Evolutionary conservation across 2,797 vertebrate genomes (phyloP), one percentile per base, ranked within the genome.

Genomic region (Sebastes itinus): DNA sequence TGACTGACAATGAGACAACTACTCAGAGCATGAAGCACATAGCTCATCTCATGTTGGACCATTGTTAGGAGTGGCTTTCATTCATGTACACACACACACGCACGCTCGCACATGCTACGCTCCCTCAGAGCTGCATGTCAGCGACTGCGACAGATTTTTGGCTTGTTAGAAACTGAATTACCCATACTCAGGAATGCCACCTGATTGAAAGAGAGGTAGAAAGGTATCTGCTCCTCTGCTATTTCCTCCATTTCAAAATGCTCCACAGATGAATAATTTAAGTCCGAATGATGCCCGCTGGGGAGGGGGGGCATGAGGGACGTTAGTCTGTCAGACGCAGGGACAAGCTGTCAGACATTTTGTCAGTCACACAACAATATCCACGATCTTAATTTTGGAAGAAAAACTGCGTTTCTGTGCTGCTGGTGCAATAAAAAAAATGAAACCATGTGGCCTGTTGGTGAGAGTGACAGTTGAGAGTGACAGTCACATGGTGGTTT

Each of bases 1-100:
- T 89, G 91, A 92, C 88, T 91, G 91, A 93, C 91, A 91, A 87
- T 70, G 91, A 91, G 86, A 82, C 85, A 73, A 79, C 84, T 32
- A 30, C 64, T 33, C 49, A 16, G 81, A 74, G 76, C 77, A 83
- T 4, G 72, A 78, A 77, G 84, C 87, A 70, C 85, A 68, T 72
- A 67, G 82, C 86, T 88, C 88, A 46, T 81, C 92, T 93, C 82
- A 80, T 79, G 86, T 87, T 33, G 35, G 75, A 69, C 80, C 6
- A 88, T 87, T 90, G 87, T 90, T 85, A 65, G 56, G 64, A 27
- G 46, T 23, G 73, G 74, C 75, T 89, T 88, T 87, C 75, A 78
- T 87, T 87, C 62, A n/a, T 18, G 67, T 67, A 18, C 46, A 69
- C 73, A 32, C 62, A 27, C 65, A 23, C 54, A 42, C n/a, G 55